A percentile compares a stretch with the other conserved stretches of the same genome.
Conservation (phyloP, 2,888 invertebrate species). For the Idaea aversata region DNA sequence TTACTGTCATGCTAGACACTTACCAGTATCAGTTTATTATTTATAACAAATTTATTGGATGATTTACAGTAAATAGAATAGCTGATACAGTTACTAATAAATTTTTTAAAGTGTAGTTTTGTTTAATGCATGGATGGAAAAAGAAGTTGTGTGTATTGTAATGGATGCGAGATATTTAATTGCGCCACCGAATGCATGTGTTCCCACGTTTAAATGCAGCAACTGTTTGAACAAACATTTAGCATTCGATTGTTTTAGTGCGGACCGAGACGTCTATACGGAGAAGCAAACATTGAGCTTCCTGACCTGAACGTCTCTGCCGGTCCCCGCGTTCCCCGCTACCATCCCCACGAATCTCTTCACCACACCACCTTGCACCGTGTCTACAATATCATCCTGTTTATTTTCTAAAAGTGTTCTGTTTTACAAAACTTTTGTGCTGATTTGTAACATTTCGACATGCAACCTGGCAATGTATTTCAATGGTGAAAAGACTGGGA, state of each 20-base stretch:
- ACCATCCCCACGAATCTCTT: constrained; percentile 21
- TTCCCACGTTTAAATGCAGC: constrained; percentile 78
- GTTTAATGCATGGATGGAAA: constrained; percentile 28
- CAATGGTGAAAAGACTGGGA: not conserved
- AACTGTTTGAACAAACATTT: constrained; percentile 74
- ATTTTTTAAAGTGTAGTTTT: not conserved
- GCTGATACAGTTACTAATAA: not conserved
- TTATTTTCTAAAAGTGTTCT: not conserved
- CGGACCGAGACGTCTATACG: constrained; percentile 67
- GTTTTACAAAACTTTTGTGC: constrained; percentile 2
- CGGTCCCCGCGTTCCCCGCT: constrained; percentile 24
- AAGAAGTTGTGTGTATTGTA: constrained; percentile 48
- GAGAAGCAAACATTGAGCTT: constrained; percentile 69
- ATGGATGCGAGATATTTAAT: constrained; percentile 63
- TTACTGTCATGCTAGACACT: constrained; percentile 14
- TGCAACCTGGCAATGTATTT: not conserved
- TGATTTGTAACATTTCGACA: not conserved
- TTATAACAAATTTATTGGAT: not conserved
- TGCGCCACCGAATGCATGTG: constrained; percentile 65
- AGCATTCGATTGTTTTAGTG: constrained; percentile 80
- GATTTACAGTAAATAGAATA: not conserved
- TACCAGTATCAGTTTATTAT: not conserved
- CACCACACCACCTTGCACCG: constrained; percentile 18
- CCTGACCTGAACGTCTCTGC: constrained; percentile 55
- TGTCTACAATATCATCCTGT: not conserved